phyloP scores from a whole-genome alignment of 2,113 vertebrate species.

The Alexandromys fortis region DNA sequence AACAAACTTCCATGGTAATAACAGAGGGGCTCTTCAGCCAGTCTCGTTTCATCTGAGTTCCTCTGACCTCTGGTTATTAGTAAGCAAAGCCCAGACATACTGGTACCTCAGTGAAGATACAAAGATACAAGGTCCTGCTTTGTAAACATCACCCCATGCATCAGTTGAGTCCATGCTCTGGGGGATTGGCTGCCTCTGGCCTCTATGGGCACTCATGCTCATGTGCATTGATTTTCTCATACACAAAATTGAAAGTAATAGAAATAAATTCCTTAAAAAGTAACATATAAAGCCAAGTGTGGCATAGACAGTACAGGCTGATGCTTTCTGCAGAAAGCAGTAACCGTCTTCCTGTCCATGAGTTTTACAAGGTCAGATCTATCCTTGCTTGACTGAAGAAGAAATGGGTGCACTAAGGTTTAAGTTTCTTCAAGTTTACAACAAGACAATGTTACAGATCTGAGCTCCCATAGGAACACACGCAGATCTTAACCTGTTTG shows the following conservation, averaged over 20 bases:
- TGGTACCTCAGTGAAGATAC: not conserved
- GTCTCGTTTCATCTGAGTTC: not conserved
- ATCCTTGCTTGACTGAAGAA: slow-evolving; percentile 18
- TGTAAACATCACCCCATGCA: not conserved
- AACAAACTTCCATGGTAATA: not conserved
- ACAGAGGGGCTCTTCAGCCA: not conserved
- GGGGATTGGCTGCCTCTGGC: not conserved
- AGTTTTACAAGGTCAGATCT: slow-evolving; percentile 42
- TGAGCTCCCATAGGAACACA: not conserved
- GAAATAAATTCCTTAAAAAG: not conserved
- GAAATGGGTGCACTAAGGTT: not conserved
- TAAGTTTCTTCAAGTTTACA: slow-evolving; percentile 26
- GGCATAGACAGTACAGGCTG: not conserved
- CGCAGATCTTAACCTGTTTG: not conserved
- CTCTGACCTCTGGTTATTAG: not conserved
- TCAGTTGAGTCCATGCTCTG: not conserved
- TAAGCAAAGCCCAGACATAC: not conserved
- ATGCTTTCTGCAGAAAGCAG: not conserved
- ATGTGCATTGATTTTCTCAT: no score
- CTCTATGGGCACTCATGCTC: not conserved
- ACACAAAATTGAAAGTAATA: not conserved
- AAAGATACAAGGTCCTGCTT: slow-evolving; percentile 12
- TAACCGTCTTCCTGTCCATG: not conserved
- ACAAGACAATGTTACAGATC: slow-evolving; percentile 8
- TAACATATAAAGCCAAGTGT: slow-evolving; percentile 30